Base-by-base conservation (phyloP, 2,888 invertebrate genomes). In the Octonoba sinensis region DNA sequence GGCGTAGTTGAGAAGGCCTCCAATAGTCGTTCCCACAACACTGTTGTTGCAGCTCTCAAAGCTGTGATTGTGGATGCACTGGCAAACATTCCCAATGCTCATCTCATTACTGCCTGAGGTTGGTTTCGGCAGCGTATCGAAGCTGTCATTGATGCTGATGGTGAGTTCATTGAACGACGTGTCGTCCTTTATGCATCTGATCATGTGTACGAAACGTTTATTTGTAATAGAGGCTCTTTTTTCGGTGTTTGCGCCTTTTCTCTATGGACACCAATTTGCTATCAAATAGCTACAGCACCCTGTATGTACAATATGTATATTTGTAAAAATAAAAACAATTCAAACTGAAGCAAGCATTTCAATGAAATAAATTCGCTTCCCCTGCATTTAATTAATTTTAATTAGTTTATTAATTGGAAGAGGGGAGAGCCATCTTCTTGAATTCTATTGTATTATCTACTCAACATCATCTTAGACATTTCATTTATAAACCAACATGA, bases 1-100 rank as follows among this genome's bases (percentile, higher is more conserved):
- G 16, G 67, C 51, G 67, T 67, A 18, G 67, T 46, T 54, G 27
- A 67, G 27, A 54, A 13, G 20, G 67, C 13, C 67, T 67, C 51
- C 51, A 59, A 59, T 59, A 59, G 20, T n/a, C 54, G 2, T 6
- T 18, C 8, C 16, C 54, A 54, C 54, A 54, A 54, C 18, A 54
- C 3, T 6, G 11, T 4, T 15, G 51, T 51, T 51, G 59, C 15
- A 15, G 20, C 20, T 59, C 24, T 59, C 22, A 59, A 3, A 20
- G 22, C 59, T 18, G 59, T 20, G 3, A 59, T 59, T 59, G 59
- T 59, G 22, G 24, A 22, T 3, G 13, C 24, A 24, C 3, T 59
- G 59, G 2, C 59, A 59, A 24, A 20, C 1, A 59, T 24, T 59
- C 2, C 20, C 3, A 59, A 20, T 2, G 11, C 20, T 20, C 59